Evolutionary conservation across 2,888 invertebrate species (phyloP), one percentile per base, ranked within the genome.

Genomic region (Rapana venosa): DNA sequence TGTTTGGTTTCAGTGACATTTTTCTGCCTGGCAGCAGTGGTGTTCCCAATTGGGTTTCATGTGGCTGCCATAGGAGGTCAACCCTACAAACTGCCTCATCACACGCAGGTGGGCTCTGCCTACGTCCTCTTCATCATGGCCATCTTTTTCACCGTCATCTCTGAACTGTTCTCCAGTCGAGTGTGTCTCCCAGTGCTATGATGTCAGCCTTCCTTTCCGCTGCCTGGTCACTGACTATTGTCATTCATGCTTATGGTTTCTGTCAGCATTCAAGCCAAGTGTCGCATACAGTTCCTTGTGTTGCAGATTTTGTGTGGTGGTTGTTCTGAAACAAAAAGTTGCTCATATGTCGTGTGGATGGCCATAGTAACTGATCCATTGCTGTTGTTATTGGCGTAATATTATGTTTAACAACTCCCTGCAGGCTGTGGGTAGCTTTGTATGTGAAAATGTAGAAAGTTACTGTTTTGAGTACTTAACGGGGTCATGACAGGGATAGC

Each of bases 81-180:
- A 61, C 91, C 92, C 11, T 92, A 91, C 91, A 91, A 92, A 47
- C 87, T 92, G 86, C 92, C 92, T 0, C 90, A 90, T 77, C 91
- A 92, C 87, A 92, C 91, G 20, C 92, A 92, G 90, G 92, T 92
- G 17, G 92, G 92, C 58, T 90, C 91, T 17, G 91, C 92, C 8
- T 92, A 92, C 88, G 92, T 92, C 0, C 90, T 92, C 26, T 92
- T 92, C 70, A 91, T 92, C 79, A 88, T 92, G 90, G 91, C 91
- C 79, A 92, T 92, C 32, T 92, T 92, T 87, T 92, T 92, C 79
- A 92, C 92, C 5, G 91, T 92, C 77, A 90, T 92, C 35, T 92
- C 92, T 22, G 92, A 92, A 88, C 90, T 92, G n/a, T 92, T 92
- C 85, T 88, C 92, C 70, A 91, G 91, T 77, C 90, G 91, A 35